Evolutionary conservation across 1,140 invertebrate species (phyloP), one percentile per base, ranked within the genome.

Genomic region (Heliconius himera): DNA sequence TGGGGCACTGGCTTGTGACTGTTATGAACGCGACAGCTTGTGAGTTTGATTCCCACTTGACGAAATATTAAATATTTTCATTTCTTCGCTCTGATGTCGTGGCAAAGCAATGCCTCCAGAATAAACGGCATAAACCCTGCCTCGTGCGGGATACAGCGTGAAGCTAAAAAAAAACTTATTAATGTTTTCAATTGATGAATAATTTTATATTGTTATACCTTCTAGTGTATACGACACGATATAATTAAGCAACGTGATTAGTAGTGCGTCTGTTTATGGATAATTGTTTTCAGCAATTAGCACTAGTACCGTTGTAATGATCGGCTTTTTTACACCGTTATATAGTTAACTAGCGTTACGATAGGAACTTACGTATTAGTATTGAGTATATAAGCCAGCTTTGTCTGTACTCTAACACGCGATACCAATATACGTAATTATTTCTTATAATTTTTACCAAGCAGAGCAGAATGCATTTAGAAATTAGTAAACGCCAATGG

Each of bases 221-320:
- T 20, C 49, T 79, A 60, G 73, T 72, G 51, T 73, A 70, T 22
- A n/a, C 38, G 54, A 29, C 26, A 60, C n/a, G 71, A 16, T 75
- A 49, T 49, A 76, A 79, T 70, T 79, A 78, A 78, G 56, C 4
- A n/a, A 70, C 46, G 13, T 73, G 8, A 71, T 38, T 49, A 70
- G 22, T 36, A 70, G 22, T 36, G 26, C 20, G 26, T 66, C 70
- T 11, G 22, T 11, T 74, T 70, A 60, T 70, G n/a, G 73, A 74
- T 74, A 41, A 79, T 79, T 66, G 70, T 79, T 54, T 46, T 76
- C 66, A 22, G 46, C 78, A 16, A 79, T 79, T 79, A 79, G 22
- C 49, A 70, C 16, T 79, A 51, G 26, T 49, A 74, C 78, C 78
- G 78, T 79, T 79, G 36, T 79, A 79, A 74, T 75, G 56, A 74